Conservation (phyloP, 2,113 vertebrate species). For the Excalfactoria chinensis region DNA sequence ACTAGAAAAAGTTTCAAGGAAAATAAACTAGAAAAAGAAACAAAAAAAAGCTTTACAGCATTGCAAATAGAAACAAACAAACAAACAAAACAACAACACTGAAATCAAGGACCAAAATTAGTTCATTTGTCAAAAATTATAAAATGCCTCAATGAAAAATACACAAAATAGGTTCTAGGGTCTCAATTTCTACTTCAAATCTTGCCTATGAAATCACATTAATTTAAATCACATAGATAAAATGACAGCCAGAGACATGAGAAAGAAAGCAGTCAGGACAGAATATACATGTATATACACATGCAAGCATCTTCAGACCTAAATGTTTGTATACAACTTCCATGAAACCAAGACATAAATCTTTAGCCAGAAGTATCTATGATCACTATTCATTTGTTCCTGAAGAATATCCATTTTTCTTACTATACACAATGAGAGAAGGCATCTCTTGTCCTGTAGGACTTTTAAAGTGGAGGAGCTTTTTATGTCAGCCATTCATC, state of each 20-base stretch:
- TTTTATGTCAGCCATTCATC: neutral
- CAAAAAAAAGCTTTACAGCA: too few species aligned
- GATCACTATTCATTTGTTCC: neutral
- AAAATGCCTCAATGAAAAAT: neutral
- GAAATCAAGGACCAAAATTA: neutral
- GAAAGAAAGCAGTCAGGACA: neutral
- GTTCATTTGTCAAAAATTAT: neutral
- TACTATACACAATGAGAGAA: neutral
- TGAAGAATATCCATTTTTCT: neutral
- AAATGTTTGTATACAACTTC: neutral
- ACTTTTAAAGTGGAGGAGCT: neutral
- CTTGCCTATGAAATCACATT: neutral
- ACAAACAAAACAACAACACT: too few species aligned
- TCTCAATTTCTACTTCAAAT: neutral
- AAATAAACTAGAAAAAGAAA: neutral
- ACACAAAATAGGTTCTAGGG: neutral
- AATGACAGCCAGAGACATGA: neutral
- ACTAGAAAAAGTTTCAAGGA: neutral
- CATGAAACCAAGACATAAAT: neutral
- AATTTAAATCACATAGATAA: neutral
- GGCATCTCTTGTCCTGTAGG: neutral
- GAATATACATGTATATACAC: neutral
- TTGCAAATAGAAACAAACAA: neutral
- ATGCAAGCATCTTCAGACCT: neutral
- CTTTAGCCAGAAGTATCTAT: neutral